Evolutionary conservation across 1,140 invertebrate genomes (phyloP).

Genomic region (Cotesia vestalis): DNA sequence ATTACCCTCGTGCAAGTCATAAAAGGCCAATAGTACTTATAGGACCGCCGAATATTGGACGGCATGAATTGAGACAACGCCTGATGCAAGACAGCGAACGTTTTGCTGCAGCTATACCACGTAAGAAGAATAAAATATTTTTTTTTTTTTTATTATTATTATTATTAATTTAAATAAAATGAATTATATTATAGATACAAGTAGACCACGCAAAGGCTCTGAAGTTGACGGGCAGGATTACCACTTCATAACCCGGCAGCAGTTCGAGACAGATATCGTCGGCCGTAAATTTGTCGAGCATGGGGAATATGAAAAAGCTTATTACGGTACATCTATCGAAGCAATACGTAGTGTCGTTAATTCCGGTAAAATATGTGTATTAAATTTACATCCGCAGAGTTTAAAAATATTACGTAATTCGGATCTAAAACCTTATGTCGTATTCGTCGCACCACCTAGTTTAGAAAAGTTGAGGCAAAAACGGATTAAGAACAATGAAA

Average conservation of each 20-base stretch:
- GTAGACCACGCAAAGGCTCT: constrained; percentile 86
- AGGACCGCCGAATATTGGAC: constrained; percentile 96
- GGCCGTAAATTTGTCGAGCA: constrained; percentile 95
- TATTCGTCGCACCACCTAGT: constrained; percentile 95
- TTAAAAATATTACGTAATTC: constrained; percentile 90
- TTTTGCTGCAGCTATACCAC: constrained; percentile 95
- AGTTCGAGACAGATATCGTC: constrained; percentile 94
- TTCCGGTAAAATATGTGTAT: constrained; percentile 94
- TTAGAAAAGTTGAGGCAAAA: constrained; percentile 92
- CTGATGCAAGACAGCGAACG: constrained; percentile 95
- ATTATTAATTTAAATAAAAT: constrained; percentile 16
- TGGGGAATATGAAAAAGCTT: constrained; percentile 96
- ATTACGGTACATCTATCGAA: constrained; percentile 94
- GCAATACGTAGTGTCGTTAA: constrained; percentile 92
- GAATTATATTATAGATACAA: constrained; percentile 79
- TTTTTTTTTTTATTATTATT: no score
- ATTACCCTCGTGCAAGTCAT: constrained; percentile 93
- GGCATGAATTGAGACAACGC: constrained; percentile 92
- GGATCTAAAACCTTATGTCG: constrained; percentile 95
- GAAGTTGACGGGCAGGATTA: constrained; percentile 97
- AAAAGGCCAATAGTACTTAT: constrained; percentile 97
- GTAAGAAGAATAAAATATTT: constrained; percentile 74
- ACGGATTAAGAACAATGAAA: constrained; percentile 86
- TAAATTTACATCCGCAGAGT: constrained; percentile 95
- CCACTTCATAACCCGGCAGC: constrained; percentile 92